phyloP scores from a whole-genome alignment of 2,888 invertebrate species.

The Habroteleia sp. region DNA sequence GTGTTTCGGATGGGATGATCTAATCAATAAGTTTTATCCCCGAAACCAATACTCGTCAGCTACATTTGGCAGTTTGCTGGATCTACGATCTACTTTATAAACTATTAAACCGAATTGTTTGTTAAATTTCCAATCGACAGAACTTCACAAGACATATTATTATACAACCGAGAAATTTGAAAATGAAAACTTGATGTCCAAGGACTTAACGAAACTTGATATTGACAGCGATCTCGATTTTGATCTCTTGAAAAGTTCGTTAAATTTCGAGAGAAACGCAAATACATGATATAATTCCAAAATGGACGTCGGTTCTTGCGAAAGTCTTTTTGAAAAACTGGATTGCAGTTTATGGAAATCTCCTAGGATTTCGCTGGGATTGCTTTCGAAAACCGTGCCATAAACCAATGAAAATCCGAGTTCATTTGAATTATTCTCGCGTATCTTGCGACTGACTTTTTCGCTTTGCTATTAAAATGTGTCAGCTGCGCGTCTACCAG shows the following conservation, averaged over 20 bases:
- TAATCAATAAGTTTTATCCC: slow-evolving; percentile 44
- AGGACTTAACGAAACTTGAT: background rate
- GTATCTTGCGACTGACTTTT: slow-evolving; percentile 13
- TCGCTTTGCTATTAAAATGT: slow-evolving; percentile 21
- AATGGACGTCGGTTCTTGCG: no score
- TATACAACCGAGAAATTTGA: slow-evolving; percentile 5
- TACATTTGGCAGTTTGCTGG: slow-evolving; percentile 27
- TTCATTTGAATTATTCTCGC: slow-evolving; percentile 13
- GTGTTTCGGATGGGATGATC: slow-evolving; percentile 28
- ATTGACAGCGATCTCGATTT: slow-evolving; percentile 15
- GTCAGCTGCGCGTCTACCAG: slow-evolving; percentile 2
- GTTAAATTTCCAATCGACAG: slow-evolving; percentile 15
- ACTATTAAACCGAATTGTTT: slow-evolving; percentile 30
- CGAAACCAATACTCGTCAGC: slow-evolving; percentile 25
- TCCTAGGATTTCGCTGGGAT: slow-evolving; percentile 1
- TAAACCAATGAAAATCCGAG: slow-evolving; percentile 22
- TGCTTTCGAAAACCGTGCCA: slow-evolving; percentile 21
- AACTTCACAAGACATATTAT: slow-evolving; percentile 35
- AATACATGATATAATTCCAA: no score
- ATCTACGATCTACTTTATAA: slow-evolving; percentile 15
- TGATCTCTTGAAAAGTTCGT: background rate
- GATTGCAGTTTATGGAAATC: slow-evolving; percentile 20
- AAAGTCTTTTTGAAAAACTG: slow-evolving; percentile 5
- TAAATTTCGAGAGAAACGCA: background rate
- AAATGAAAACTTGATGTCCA: slow-evolving; percentile 20